Evolutionary conservation across 2,797 vertebrate genomes (phyloP), one percentile per base, ranked within the genome.

Genomic region (Gymnoscopelus microlampas): DNA sequence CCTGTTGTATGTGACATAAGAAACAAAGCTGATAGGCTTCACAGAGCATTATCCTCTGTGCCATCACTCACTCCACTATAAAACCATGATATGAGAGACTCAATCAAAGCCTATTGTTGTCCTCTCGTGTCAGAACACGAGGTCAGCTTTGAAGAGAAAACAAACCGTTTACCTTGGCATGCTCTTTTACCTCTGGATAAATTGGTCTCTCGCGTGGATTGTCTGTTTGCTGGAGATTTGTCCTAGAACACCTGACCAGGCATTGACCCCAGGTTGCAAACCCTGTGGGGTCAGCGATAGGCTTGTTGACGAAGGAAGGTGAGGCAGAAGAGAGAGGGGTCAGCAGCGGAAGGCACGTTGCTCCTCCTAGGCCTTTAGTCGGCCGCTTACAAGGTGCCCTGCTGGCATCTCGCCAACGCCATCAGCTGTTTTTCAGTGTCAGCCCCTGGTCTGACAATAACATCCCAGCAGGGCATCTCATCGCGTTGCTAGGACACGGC

Each of bases 391-490:
- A 97, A 96, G 97, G 90, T 94, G 92, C 94, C 95, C 95, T 90
- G 93, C 94, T 92, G 95, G 91, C 91, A 89, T 94, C 92, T 92
- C 92, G 95, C 96, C 91, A 94, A 96, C 96, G 94, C 84, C 94
- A 96, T 98, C 97, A 97, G 97, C 97, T 98, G 97, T 97, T 98
- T 96, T 94, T 95, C 95, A 91, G 94, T 95, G 93, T 96, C 87
- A 85, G 92, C 92, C 90, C 90, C 88, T 66, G 83, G 89, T 88
- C 90, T 75, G 81, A 95, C 95, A 97, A 97, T 96, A 95, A 93
- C 92, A 89, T 92, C 94, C 87, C 96, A 94, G 95, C 92, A 82
- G 95, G 96, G 82, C 44, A 75, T 90, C 94, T 90, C 88, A 80
- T 91, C 85, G 91, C 90, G 96, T 97, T 96, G 97, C 96, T 93